Base-by-base conservation (phyloP, 2,113 vertebrate genomes). In the Microtus montanus region DNA sequence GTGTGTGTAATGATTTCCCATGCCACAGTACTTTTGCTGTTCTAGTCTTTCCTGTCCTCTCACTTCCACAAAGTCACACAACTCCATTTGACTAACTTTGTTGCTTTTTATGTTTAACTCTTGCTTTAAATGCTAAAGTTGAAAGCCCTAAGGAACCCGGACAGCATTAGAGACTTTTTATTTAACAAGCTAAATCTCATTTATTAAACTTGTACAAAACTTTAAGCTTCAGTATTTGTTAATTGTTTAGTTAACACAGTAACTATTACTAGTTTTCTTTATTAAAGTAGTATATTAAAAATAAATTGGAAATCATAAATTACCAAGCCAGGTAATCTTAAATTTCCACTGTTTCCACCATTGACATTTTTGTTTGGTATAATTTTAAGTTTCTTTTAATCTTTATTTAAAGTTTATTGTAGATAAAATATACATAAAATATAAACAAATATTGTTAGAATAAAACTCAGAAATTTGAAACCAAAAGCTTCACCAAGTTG, bases 381-480 rank as follows among this genome's bases (percentile, higher is more conserved):
- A 73, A 74, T 87, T 93, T 91, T 47, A 92, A 91, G 74, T 71
- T 79, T 17, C 30, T 47, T 88, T 54, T 41, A 71, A 88, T 41
- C 41, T 95, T 5, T 96, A 70, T 91, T 89, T 91, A 74, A 93
- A 94, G 75, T 93, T 73, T 28, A 41, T 19, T 47, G 2, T 92
- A 80, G 24, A 8, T 89, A 92, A 92, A 96, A 95, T 89, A 1
- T 61, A 86, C 19, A 26, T 52, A 49, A 35, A 44, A 47, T 84
- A 38, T 30, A 63, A 38, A 63, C 61, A 41, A 44, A 44, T 84
- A 41, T 86, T 87, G 49, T 88, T 54, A 93, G 28, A 89, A 52
- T 90, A 64, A 94, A 95, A n/a, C 54, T 95, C 68, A 95, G 41
- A 93, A 86, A 66, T 96, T 92, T 86, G 68, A 93, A 96, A 90